Percentiles rank a stretch among this genome's conserved stretches.
These are phyloP conservation scores for Phycodurus eques DNA, from an alignment of 2,113 vertebrate species.

Conservation along the genomic window DNA sequence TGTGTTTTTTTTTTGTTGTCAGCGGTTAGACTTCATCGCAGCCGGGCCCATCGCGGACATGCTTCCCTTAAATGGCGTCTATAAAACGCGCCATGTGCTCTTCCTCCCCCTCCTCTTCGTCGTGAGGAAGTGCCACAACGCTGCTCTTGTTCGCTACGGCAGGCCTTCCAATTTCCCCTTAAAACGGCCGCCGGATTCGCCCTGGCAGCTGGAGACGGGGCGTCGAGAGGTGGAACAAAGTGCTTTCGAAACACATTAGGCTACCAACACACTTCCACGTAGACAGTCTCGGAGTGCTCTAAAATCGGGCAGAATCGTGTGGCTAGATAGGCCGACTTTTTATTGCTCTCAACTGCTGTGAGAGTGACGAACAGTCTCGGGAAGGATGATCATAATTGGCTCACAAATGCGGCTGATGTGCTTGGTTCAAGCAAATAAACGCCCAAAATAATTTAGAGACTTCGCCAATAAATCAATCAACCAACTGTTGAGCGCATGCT, in stretches of 20 bases:
- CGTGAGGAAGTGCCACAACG: slow-evolving; percentile 38
- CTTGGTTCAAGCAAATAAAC: slow-evolving; percentile 13
- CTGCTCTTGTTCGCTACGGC: slow-evolving; percentile 38
- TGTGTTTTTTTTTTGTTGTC: slow-evolving; percentile 51
- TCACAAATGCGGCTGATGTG: slow-evolving; percentile 21
- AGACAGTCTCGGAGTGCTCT: slow-evolving; percentile 35
- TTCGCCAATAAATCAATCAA: too few species aligned
- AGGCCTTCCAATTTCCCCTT: slow-evolving; percentile 47
- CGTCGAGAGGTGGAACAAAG: slow-evolving; percentile 58
- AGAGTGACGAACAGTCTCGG: slow-evolving; percentile 39
- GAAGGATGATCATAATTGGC: slow-evolving; percentile 36
- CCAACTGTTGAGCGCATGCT: background rate
- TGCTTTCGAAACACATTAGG: slow-evolving; percentile 58
- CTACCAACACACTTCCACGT: slow-evolving; percentile 37
- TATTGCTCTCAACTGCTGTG: slow-evolving; percentile 36
- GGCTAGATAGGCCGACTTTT: slow-evolving; percentile 51
- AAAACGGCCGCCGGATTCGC: slow-evolving; percentile 45
- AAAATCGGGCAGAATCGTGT: slow-evolving; percentile 57
- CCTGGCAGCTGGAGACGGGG: slow-evolving; percentile 45
- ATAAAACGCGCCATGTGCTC: slow-evolving; percentile 66
- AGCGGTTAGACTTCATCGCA: slow-evolving; percentile 72
- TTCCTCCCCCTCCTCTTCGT: slow-evolving; percentile 18
- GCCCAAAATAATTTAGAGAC: background rate
- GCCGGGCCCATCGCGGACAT: slow-evolving; percentile 58
- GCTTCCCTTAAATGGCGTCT: slow-evolving; percentile 73